These are phyloP conservation scores for Conus ventricosus DNA, from an alignment of 1,140 invertebrate genomes.

Conservation along the genomic window DNA sequence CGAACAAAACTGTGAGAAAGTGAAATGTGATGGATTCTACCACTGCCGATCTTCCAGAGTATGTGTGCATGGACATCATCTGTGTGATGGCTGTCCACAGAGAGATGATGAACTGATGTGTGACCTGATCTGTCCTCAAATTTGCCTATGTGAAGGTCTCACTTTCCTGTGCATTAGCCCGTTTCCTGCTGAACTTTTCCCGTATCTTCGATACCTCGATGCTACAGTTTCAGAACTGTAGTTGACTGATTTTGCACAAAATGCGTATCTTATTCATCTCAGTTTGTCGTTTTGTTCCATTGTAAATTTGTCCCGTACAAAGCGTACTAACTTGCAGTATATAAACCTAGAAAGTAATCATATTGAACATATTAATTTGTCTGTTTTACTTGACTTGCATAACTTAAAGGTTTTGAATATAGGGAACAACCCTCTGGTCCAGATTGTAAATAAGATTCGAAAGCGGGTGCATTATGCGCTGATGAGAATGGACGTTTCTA, in stretches of 20 bases:
- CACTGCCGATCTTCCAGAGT: too few relatives aligned
- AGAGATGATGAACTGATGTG: too few relatives aligned
- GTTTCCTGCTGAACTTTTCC: too few relatives aligned
- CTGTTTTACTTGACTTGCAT: constrained; percentile 5
- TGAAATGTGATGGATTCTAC: too few relatives aligned
- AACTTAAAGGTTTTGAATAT: constrained; percentile 28
- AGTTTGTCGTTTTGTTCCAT: background rate
- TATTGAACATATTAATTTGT: background rate
- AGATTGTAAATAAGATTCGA: background rate
- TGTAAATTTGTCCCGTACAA: background rate
- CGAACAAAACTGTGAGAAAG: too few relatives aligned
- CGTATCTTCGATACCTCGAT: too few relatives aligned
- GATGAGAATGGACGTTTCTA: background rate
- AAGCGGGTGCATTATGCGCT: too few relatives aligned
- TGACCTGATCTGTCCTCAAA: too few relatives aligned
- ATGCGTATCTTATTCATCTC: background rate
- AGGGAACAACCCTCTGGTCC: constrained; percentile 1
- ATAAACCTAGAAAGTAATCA: constrained; percentile 31
- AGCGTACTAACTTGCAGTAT: background rate
- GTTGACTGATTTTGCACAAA: background rate
- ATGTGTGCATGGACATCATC: too few relatives aligned
- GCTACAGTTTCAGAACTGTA: background rate
- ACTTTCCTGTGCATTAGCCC: too few relatives aligned
- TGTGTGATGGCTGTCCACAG: too few relatives aligned
- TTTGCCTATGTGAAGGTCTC: too few relatives aligned